A percentile compares a stretch with the other conserved stretches of the same genome.
Conservation (phyloP, 2,888 invertebrate species). For the Automeris io region DNA sequence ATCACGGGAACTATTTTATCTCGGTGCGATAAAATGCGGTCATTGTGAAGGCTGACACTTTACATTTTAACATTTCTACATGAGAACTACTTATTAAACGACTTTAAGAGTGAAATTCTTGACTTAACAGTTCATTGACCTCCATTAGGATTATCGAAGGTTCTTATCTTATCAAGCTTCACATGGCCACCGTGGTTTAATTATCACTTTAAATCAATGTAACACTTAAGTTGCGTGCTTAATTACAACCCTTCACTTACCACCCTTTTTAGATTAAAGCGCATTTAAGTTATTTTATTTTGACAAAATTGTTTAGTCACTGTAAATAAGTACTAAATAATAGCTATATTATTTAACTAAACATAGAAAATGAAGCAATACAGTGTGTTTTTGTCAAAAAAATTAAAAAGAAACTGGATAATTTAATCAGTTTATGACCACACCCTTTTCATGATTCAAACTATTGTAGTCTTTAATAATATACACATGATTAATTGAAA, state of each 20-base stretch:
- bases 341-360: too few relatives aligned
- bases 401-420: too few relatives aligned
- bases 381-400: too few relatives aligned
- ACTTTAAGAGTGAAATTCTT: slow-evolving; percentile 10
- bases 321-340: too few relatives aligned
- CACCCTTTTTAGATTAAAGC: not conserved
- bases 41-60: slow-evolving; percentile 44
- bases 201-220: not conserved
- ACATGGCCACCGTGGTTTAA: not conserved
- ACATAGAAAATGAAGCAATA: too few relatives aligned
- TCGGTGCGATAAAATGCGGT: slow-evolving; percentile 26
- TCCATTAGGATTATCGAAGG: slow-evolving; percentile 37
- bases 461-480: too few relatives aligned
- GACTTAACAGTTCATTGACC: slow-evolving; percentile 36
- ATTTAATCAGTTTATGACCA: not conserved
- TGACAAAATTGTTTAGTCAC: too few relatives aligned
- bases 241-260: not conserved
- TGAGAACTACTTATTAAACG: not conserved
- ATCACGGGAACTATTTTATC: slow-evolving; percentile 39
- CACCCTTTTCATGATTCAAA: slow-evolving; percentile 1
- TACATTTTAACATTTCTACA: not conserved
- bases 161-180: slow-evolving; percentile 25
- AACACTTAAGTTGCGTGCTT: not conserved
- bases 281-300: too few relatives aligned
- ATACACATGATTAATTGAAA: too few relatives aligned